Evolutionary conservation across 2,888 invertebrate species (phyloP), one percentile per base, ranked within the genome.

Genomic region (Xestobium rufovillosum): DNA sequence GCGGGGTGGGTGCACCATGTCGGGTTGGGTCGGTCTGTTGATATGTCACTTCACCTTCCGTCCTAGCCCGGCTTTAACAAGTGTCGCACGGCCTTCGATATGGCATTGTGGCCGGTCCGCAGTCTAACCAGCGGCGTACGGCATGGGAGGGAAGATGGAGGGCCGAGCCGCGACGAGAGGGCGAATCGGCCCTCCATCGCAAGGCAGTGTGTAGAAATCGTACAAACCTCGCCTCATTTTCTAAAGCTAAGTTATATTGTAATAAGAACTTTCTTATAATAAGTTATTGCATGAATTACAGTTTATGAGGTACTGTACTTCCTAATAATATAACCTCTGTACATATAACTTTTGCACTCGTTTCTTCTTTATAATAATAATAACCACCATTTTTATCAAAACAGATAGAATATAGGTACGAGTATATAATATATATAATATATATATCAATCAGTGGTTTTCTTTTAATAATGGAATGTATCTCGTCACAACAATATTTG

Each of bases 241-340:
- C 64, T 66, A 66, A 64, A 65, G 64, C 64, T 65, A 64, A 56
- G 57, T 59, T 63, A 65, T 62, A 65, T 63, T 65, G 63, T 63
- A 65, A 64, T 65, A 63, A 65, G 63, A 65, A 64, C 60, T 65
- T 64, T 63, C 65, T 65, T 65, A 65, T 65, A 65, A 61, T 67
- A 66, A 66, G 64, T 68, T 68, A 68, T 68, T 68, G 68, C 68
- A 67, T 68, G 66, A 66, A 66, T 67, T 67, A 67, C 66, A 68
- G 65, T 67, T 61, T 66, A 62, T 65, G 67, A 67, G 68, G 66
- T 67, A 66, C 67, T 68, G 67, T 60, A 66, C 61, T 64, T 64
- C 65, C 65, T 65, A 66, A 64, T 65, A 60, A 63, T 63, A 66
- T 66, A 67, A 67, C 67, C 66, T 67, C 67, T 66, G 65, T 65